Evolutionary conservation across 2,888 invertebrate genomes (phyloP).

Genomic region (Aphodius sticticus): DNA sequence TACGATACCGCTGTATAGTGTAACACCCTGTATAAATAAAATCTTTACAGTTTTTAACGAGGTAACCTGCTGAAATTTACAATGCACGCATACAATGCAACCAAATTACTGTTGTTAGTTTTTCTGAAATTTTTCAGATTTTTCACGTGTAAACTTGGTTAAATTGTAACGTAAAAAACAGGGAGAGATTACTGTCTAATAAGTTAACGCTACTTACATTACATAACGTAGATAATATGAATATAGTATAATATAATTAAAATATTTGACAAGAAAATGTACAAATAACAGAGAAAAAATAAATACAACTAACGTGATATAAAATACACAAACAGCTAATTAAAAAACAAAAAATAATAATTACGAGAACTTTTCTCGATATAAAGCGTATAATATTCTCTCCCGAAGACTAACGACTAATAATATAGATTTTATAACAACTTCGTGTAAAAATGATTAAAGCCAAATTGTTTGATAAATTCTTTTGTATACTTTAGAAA

Average conservation of each 20-base stretch:
- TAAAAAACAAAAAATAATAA: neutral
- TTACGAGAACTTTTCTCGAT: neutral
- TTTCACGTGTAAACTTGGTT: neutral
- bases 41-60: constrained; percentile 7
- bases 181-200: neutral
- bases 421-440: neutral
- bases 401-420: neutral
- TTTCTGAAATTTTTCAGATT: neutral
- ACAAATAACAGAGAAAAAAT: neutral
- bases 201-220: neutral
- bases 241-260: neutral
- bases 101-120: neutral
- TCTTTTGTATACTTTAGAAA: too few relatives aligned
- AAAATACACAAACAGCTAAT: neutral
- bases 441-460: neutral
- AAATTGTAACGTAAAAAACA: neutral
- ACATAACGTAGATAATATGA: neutral
- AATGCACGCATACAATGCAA: constrained; percentile 15
- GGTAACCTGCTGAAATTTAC: constrained; percentile 19
- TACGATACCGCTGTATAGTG: neutral
- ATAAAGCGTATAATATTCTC: constrained; percentile 4
- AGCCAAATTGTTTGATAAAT: too few relatives aligned
- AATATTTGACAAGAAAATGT: neutral
- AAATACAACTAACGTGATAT: neutral
- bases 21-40: constrained; percentile 20